Evolutionary conservation across 2,888 invertebrate species (phyloP).

Genomic region (Mythimna ferrago): DNA sequence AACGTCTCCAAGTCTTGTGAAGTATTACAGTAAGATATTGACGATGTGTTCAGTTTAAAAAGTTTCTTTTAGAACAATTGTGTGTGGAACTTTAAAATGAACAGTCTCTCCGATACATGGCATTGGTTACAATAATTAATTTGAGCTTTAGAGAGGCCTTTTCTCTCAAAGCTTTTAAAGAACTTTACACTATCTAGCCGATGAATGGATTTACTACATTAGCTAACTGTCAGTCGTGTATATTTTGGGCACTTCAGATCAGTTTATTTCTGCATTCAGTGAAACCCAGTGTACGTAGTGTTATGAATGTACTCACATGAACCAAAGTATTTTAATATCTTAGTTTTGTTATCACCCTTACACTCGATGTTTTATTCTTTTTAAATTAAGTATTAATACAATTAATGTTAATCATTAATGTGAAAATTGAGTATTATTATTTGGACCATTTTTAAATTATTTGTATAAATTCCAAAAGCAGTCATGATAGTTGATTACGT

Average conservation of each 20-base stretch:
- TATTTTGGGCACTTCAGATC: constrained; percentile 56
- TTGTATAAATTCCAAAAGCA: constrained; percentile 65
- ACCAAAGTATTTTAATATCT: constrained; percentile 84
- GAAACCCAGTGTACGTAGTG: constrained; percentile 63
- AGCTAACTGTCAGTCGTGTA: constrained; percentile 39
- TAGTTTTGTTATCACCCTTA: constrained; percentile 77
- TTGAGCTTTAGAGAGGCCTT: constrained; percentile 47
- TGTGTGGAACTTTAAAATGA: constrained; percentile 13
- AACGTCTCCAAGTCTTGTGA: constrained; percentile 51
- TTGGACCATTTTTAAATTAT: constrained; percentile 77
- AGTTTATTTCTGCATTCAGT: constrained; percentile 52
- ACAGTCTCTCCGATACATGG: constrained; percentile 49
- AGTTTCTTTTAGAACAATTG: constrained; percentile 15
- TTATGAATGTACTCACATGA: constrained; percentile 75
- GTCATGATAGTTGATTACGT: constrained; percentile 51
- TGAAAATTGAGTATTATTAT: constrained; percentile 82
- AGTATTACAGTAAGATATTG: constrained; percentile 57
- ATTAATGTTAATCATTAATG: constrained; percentile 70
- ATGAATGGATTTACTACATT: constrained; percentile 46
- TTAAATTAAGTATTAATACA: constrained; percentile 75
- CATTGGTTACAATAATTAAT: constrained; percentile 28
- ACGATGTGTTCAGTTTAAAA: constrained; percentile 27
- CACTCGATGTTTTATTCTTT: constrained; percentile 71
- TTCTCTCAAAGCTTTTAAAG: constrained; percentile 43
- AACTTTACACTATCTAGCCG: constrained; percentile 55